Base-by-base conservation (phyloP, 1,140 invertebrate genomes). In the Ostrea denselamellosa region DNA sequence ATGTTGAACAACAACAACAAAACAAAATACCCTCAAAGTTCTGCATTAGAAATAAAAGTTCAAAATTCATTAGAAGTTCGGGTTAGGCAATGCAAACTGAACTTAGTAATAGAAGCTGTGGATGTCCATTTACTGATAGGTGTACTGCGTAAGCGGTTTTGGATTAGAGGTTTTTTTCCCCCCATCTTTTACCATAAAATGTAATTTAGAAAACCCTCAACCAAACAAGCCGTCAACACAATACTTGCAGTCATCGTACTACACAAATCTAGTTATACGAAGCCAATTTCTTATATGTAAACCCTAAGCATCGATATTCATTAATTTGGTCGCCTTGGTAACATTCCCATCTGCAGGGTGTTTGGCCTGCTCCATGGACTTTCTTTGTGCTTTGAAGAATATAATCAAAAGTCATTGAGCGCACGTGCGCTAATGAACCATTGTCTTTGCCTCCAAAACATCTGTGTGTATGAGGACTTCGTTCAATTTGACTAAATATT, bases 361-460 rank as follows among this genome's bases (percentile, higher is more conserved):
- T 77, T 77, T 77, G 68, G 68, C 68, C 58, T 77, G 9, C 10
- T 22, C 25, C 25, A 28, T 10, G 68, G 68, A 77, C 68, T 77
- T 62, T 62, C 58, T 62, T 77, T 77, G 68, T 77, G 68, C 68
- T 77, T 77, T 77, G 25, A 25, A 77, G 68, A 77, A 77, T 77
- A 77, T 77, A 34, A 77, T 77, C 28, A 77, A 77, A 77, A 77
- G 68, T 77, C 68, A 77, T 77, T 77, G 68, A 77, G 68, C 68
- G 68, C 68, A 77, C 68, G 68, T 77, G 68, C 68, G 14, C 68
- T 77, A 77, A 77, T 25, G 68, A 77, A 77, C 68, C 68, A 77
- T 77, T 77, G 68, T 77, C 68, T 77, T 77, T 77, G 68, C 68
- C 25, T 77, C 68, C 22, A 77, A 77, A 77, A 77, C 68, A 77